phyloP scores from a whole-genome alignment of 2,113 vertebrate species.

The Campylorhamphus procurvoides region DNA sequence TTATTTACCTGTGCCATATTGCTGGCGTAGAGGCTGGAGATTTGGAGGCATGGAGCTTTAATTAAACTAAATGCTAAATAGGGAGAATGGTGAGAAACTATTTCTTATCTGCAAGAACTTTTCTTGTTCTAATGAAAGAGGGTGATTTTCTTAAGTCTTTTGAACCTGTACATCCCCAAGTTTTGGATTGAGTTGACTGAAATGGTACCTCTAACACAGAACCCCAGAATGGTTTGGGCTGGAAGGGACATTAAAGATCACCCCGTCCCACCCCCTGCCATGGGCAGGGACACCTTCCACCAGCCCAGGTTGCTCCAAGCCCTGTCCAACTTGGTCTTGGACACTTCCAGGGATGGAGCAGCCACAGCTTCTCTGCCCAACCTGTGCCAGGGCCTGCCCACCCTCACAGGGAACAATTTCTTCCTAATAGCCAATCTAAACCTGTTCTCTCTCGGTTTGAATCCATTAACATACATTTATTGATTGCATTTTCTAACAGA shows the following conservation, averaged over 20 bases:
- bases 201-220: not conserved
- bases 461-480: not conserved
- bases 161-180: not conserved
- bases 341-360: not conserved
- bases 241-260: not conserved
- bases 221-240: not conserved
- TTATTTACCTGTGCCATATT: constrained; percentile 24
- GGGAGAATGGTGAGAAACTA: not conserved
- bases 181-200: not conserved
- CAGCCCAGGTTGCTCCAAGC: accelerated
- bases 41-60: not conserved
- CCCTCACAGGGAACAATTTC: not conserved
- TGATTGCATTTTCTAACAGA: not conserved
- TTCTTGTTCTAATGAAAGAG: not conserved
- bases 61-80: not conserved
- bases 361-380: not conserved
- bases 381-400: not conserved
- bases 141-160: not conserved
- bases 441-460: not conserved
- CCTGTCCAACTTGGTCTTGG: accelerated
- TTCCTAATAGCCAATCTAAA: not conserved
- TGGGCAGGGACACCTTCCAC: not conserved
- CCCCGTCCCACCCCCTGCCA: not conserved
- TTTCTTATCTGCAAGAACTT: not conserved
- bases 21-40: not conserved